phyloP scores from a whole-genome alignment of 2,113 vertebrate species.

The Cricetomys ansorgei region DNA sequence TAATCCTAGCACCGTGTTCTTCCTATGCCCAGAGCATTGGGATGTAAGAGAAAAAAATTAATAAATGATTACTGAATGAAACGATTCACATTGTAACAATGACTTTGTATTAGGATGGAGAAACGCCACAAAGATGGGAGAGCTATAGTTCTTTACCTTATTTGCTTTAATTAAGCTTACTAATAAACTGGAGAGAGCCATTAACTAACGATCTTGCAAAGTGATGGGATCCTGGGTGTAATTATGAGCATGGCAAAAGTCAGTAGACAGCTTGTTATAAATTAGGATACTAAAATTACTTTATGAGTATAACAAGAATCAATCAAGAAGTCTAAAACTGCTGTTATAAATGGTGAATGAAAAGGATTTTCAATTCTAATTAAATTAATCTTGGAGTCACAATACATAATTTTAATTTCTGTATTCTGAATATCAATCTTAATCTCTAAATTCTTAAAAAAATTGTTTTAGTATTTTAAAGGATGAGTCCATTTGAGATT shows the following conservation, averaged over 20 bases:
- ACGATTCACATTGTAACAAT: background rate
- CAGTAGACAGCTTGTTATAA: background rate
- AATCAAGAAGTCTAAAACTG: slow-evolving; percentile 35
- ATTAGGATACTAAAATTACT: slow-evolving; percentile 66
- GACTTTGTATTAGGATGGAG: background rate
- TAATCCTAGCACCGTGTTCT: background rate
- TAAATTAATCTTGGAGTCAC: slow-evolving; percentile 16
- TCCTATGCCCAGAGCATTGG: background rate
- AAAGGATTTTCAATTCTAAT: slow-evolving; percentile 34
- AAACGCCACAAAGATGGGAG: background rate
- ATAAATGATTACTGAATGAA: background rate
- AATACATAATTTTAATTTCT: slow-evolving; percentile 31
- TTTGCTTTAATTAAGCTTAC: slow-evolving; percentile 52
- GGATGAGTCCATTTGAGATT: background rate
- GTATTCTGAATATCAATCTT: background rate
- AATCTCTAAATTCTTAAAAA: slow-evolving; percentile 19
- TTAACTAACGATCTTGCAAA: slow-evolving; percentile 33
- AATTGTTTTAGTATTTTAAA: background rate
- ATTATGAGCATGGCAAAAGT: slow-evolving; percentile 20
- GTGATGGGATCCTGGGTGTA: slow-evolving; percentile 17
- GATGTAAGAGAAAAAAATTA: background rate
- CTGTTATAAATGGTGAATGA: slow-evolving; percentile 43
- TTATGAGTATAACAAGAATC: slow-evolving; percentile 58
- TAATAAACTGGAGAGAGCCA: slow-evolving; percentile 1
- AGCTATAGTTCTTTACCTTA: background rate